A percentile compares a stretch with the other conserved stretches of the same genome.
Evolutionary conservation across 2,113 vertebrate genomes (phyloP).

Genomic region (Natator depressus): DNA sequence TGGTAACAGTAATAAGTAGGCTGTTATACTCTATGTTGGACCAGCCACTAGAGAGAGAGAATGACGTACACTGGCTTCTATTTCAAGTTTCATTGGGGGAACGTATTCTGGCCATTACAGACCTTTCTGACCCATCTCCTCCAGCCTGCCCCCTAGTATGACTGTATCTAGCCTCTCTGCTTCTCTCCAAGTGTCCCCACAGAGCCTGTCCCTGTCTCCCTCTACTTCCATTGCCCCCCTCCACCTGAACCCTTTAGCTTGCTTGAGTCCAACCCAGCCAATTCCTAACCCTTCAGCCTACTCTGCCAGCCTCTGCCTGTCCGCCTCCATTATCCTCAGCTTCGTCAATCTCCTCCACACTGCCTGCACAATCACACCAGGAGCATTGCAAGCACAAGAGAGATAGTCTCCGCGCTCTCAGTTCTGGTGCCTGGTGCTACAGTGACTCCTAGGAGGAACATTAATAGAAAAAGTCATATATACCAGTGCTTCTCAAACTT

Average conservation of each 20-base stretch:
- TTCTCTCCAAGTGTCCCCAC: neutral
- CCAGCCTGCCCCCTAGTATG: neutral
- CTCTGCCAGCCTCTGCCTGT: too few species aligned
- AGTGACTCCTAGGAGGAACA: too few species aligned
- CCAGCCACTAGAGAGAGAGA: neutral
- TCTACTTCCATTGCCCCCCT: neutral
- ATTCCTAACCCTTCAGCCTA: neutral
- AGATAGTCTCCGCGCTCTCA: neutral
- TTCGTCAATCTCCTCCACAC: neutral
- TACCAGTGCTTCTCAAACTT: too few species aligned
- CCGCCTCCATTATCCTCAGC: neutral
- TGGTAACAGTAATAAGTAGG: neutral
- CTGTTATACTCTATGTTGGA: neutral
- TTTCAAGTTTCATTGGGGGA: neutral
- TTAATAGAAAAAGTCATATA: too few species aligned
- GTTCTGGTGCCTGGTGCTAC: too few species aligned
- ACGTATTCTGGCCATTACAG: neutral
- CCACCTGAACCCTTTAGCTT: neutral
- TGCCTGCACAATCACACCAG: neutral
- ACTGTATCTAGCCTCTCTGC: neutral
- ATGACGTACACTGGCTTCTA: neutral
- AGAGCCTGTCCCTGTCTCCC: accelerated
- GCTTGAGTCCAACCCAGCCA: neutral
- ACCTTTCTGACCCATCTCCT: neutral
- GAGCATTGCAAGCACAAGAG: neutral